A percentile compares a stretch with the other conserved stretches of the same genome.
Evolutionary conservation across 2,797 vertebrate species (phyloP).

Genomic region (Leucoraja ocellata): DNA sequence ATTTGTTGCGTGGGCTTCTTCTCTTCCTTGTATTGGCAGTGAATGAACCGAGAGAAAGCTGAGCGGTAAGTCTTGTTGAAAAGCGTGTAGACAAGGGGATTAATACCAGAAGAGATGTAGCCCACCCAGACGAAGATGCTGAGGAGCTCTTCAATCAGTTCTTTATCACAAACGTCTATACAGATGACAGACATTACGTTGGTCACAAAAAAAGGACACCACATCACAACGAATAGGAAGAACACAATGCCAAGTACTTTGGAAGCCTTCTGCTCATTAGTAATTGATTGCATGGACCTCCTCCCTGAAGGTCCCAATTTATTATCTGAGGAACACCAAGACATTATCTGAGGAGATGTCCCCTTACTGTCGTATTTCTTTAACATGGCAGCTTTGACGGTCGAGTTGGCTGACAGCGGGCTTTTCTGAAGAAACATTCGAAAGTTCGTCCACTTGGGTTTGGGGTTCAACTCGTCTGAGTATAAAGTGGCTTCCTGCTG

Average conservation of each 20-base stretch:
- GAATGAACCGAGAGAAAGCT: constrained; percentile 80
- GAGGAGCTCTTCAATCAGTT: constrained; percentile 69
- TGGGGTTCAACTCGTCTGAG: constrained; percentile 71
- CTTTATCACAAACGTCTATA: constrained; percentile 64
- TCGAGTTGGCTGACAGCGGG: constrained; percentile 44
- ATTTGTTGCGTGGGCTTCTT: constrained; percentile 84
- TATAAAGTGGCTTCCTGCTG: constrained; percentile 84
- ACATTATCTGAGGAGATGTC: constrained; percentile 76
- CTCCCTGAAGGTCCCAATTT: constrained; percentile 62
- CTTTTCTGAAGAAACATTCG: constrained; percentile 81
- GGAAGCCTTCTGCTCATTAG: constrained; percentile 91
- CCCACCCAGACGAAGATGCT: constrained; percentile 96
- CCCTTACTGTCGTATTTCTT: not conserved
- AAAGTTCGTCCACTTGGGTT: constrained; percentile 73
- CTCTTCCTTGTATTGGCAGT: constrained; percentile 77
- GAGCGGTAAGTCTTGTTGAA: constrained; percentile 90
- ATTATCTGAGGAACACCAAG: constrained; percentile 72
- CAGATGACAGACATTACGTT: constrained; percentile 86
- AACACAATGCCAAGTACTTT: constrained; percentile 95
- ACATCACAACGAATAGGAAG: constrained; percentile 94
- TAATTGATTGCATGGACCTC: constrained; percentile 86
- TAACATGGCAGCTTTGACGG: constrained; percentile 9
- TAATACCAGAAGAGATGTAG: constrained; percentile 88
- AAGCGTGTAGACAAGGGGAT: constrained; percentile 86
- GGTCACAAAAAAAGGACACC: constrained; percentile 95